Base-by-base conservation (phyloP, 2,113 vertebrate species). In the Ornithorhynchus anatinus region DNA sequence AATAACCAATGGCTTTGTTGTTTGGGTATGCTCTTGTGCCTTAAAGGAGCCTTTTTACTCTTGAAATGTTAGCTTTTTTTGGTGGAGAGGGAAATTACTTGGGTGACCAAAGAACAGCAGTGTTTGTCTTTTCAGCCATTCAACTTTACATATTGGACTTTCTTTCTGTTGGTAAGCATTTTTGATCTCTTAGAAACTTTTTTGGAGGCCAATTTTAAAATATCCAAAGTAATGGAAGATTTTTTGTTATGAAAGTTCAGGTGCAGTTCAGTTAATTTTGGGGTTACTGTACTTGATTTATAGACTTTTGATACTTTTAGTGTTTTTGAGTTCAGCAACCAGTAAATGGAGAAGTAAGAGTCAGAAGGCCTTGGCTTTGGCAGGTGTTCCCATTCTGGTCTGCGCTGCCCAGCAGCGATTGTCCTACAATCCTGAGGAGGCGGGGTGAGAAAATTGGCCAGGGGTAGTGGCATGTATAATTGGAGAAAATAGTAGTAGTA, bases 351-450 rank as follows among this genome's bases (percentile, higher is more conserved):
- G 83, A 29, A 79, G 19, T n/a, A 79, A 48, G 68, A 90, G 67
- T 78, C 53, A 32, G 75, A 83, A 84, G 72, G 69, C 67, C 82
- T 80, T 79, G 82, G 42, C 62, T 77, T 69, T 60, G 68, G 70
- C 77, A 57, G 75, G 53, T 60, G 74, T 56, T 63, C 74, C 40
- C 65, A 0, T 69, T 86, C 83, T 48, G 39, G 17, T 37, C 22
- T n/a, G n/a, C 57, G 48, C 19, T 50, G 47, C 47, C 16, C 8
- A 29, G 31, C 10, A 9, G 52, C 48, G 27, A 8, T 51, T 43
- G 59, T 29, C 61, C 47, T 48, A 5, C 36, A 9, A 10, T 23
- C 53, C n/a, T n/a, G n/a, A 7, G 73, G 72, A 60, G 51, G 69
- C 37, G 52, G n/a, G 79, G 39, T 43, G 11, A 82, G n/a, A 80